Evolutionary conservation across 2,797 vertebrate species (phyloP).

Genomic region (Phrynocephalus vlangalii): DNA sequence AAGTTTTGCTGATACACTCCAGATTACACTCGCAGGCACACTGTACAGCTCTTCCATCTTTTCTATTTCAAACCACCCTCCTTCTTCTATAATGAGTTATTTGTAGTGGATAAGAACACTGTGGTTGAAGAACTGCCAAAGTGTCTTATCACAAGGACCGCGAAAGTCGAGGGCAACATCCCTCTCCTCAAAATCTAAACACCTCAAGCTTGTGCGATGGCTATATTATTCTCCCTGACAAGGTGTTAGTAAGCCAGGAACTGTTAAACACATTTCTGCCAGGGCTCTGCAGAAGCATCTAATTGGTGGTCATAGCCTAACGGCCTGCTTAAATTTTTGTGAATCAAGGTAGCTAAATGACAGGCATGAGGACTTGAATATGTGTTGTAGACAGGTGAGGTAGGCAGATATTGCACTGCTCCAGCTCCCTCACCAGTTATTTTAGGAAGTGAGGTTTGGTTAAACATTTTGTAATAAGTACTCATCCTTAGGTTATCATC

Average conservation of each 20-base stretch:
- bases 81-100: not conserved
- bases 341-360: slow-evolving; percentile 67
- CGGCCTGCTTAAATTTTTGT: slow-evolving; percentile 65
- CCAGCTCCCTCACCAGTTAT: slow-evolving; percentile 48
- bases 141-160: not conserved
- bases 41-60: not conserved
- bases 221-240: slow-evolving; percentile 46
- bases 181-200: not conserved
- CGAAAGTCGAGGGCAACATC: not conserved
- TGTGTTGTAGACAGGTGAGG: slow-evolving; percentile 57
- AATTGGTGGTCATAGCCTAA: slow-evolving; percentile 62
- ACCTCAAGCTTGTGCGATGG: slow-evolving; percentile 21
- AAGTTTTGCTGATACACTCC: not conserved
- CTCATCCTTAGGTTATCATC: not conserved
- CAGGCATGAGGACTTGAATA: slow-evolving; percentile 58
- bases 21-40: not conserved
- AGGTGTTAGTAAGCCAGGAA: slow-evolving; percentile 27
- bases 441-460: slow-evolving; percentile 60
- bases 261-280: slow-evolving; percentile 52
- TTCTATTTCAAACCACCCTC: not conserved
- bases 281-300: slow-evolving; percentile 52
- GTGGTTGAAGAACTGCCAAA: not conserved
- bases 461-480: slow-evolving; percentile 38
- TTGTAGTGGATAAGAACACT: not conserved
- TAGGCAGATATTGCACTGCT: slow-evolving; percentile 49